Evolutionary conservation across 2,888 invertebrate species (phyloP).

Genomic region (Eupithecia insigniata): DNA sequence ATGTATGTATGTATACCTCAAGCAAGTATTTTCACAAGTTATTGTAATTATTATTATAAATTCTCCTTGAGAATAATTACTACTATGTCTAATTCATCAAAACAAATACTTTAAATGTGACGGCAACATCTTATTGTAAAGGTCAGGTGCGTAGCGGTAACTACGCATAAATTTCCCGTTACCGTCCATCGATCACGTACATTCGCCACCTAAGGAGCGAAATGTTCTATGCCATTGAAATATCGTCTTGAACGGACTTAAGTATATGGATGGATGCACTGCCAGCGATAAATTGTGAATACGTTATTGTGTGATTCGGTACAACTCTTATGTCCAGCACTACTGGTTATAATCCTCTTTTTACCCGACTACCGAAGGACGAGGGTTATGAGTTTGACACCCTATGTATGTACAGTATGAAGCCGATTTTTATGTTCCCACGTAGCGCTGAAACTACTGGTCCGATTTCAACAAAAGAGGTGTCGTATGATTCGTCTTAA

Average conservation of each 20-base stretch:
- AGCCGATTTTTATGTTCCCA: no score
- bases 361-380: no score
- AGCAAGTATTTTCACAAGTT: background rate
- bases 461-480: no score
- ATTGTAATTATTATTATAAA: background rate
- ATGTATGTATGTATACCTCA: no score
- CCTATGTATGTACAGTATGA: no score
- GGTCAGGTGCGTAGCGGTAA: constrained; percentile 26
- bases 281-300: constrained; percentile 28
- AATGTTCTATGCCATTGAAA: constrained; percentile 26
- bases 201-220: constrained; percentile 31
- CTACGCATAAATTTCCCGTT: constrained; percentile 22
- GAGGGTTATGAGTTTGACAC: no score
- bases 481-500: no score
- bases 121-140: constrained; percentile 16
- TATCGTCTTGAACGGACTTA: constrained; percentile 28
- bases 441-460: no score
- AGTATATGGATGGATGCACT: constrained; percentile 17
- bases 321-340: background rate
- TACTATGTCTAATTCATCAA: background rate
- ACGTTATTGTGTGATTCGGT: background rate
- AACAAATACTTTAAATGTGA: constrained; percentile 4
- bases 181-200: background rate
- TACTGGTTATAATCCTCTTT: background rate
- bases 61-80: background rate